phyloP scores from a whole-genome alignment of 2,888 invertebrate species.

The Leptinotarsa rubiginosa region DNA sequence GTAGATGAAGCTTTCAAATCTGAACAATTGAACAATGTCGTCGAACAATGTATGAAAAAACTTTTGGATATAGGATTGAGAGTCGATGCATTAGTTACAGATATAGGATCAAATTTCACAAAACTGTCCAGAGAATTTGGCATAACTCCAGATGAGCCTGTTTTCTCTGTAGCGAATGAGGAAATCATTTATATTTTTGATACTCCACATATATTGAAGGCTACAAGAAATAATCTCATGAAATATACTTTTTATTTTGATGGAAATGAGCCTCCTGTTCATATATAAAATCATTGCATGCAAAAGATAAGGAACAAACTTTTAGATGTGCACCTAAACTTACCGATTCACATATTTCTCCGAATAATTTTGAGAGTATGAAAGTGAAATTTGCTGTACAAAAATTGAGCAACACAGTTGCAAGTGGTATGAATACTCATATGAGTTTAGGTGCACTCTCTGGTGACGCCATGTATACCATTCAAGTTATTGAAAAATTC shows the following conservation, averaged over 20 bases:
- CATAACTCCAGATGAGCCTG: slow-evolving; percentile 3
- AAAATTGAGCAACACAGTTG: slow-evolving; percentile 5
- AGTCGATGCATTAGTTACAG: too few species aligned
- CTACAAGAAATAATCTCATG: slow-evolving; percentile 22
- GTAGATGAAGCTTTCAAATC: slow-evolving; percentile 9
- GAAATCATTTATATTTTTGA: slow-evolving; percentile 26
- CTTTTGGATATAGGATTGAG: slow-evolving; percentile 6
- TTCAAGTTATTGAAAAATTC: slow-evolving; percentile 4
- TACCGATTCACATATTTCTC: slow-evolving; percentile 16
- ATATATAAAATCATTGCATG: slow-evolving; percentile 15
- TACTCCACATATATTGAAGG: slow-evolving; percentile 27
- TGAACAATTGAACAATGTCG: not conserved
- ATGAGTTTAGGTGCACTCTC: slow-evolving; percentile 17
- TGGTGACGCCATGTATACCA: slow-evolving; percentile 7
- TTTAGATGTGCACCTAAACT: slow-evolving; percentile 25
- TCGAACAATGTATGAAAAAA: not conserved
- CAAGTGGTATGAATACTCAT: slow-evolving; percentile 8
- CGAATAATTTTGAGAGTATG: not conserved
- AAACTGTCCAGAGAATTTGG: slow-evolving; percentile 12
- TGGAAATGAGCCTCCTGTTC: slow-evolving; percentile 17
- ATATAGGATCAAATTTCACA: slow-evolving; percentile 25
- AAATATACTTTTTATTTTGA: slow-evolving; percentile 21
- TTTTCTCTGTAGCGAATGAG: not conserved
- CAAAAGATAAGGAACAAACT: slow-evolving; percentile 16
- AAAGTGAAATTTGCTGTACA: slow-evolving; percentile 12